A percentile compares a stretch with the other conserved stretches of the same genome.
Evolutionary conservation across 2,888 invertebrate species (phyloP).

Genomic region (Drosophila testacea): DNA sequence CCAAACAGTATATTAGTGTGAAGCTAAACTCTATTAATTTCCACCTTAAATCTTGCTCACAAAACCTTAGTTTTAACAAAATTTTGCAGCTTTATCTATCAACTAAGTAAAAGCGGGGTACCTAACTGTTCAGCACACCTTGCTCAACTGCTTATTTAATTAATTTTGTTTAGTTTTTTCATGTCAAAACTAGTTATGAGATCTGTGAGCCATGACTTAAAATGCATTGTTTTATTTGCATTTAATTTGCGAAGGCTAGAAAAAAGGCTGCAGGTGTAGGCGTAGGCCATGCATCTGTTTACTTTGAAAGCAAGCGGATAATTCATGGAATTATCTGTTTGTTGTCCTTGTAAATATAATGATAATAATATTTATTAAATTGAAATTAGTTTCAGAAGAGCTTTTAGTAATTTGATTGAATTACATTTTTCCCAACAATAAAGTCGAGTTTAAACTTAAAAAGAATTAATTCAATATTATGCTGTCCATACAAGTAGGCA

Average conservation of each 20-base stretch:
- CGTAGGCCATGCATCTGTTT: neutral
- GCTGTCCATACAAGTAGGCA: constrained; percentile 19
- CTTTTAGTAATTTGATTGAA: constrained; percentile 1
- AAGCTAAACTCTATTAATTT: neutral
- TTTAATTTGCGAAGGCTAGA: constrained; percentile 14
- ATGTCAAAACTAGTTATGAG: constrained; percentile 24
- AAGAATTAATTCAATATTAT: constrained; percentile 44
- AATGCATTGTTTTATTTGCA: constrained; percentile 43
- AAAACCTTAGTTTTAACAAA: neutral
- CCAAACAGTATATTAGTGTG: neutral
- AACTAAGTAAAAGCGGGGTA: neutral
- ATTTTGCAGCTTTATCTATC: neutral
- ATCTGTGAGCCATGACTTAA: constrained; percentile 9
- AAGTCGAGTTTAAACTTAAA: constrained; percentile 8
- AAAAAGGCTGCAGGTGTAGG: neutral
- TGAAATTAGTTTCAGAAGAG: constrained; percentile 28
- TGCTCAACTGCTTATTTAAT: neutral
- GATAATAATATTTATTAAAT: constrained; percentile 26
- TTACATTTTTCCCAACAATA: neutral
- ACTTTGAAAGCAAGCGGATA: constrained; percentile 25
- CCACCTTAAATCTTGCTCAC: neutral
- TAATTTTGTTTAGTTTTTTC: constrained; percentile 4
- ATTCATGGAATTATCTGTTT: constrained; percentile 33
- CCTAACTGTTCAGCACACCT: neutral
- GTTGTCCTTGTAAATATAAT: constrained; percentile 3